Evolutionary conservation across 2,113 vertebrate genomes (phyloP), one percentile per base, ranked within the genome.

Genomic region (Cebidichthys violaceus): DNA sequence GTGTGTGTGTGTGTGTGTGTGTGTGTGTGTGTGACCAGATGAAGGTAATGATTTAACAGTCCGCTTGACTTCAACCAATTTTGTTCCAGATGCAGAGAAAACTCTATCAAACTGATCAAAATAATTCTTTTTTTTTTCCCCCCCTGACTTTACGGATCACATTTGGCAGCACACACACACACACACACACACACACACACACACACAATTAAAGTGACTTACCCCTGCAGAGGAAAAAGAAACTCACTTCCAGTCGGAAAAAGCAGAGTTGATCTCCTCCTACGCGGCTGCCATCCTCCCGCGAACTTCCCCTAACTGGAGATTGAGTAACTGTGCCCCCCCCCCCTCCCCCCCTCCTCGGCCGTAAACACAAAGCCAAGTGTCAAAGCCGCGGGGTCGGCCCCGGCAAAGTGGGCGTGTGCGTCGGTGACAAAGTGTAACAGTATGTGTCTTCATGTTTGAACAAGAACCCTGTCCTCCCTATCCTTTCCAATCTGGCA

Each of bases 401-500:
- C 72, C 64, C 20, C 1, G n/a, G 50, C 27, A 43, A 72, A 76
- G 43, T 24, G 70, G n/a, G 41, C 15, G 27, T 22, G 17, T 50
- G 72, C 22, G 77, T 77, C 72, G 78, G 86, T 81, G 75, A 84
- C 86, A 85, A 66, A 83, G 76, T 83, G 72, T 73, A 88, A 78
- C 88, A 86, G 80, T 84, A 67, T 81, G 85, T 33, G 65, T 82
- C 82, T 72, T 69, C 60, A 29, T 79, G 80, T 90, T 88, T 81
- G 80, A 88, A 79, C 87, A 89, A 75, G 88, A 90, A 75, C 66
- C 77, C 72, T 57, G 80, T 86, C 85, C 81, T 89, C 81, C 60
- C 82, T 70, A 81, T 90, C 81, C 83, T 88, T 90, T 92, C 83
- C 88, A 93, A 92, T 92, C 92, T 89, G 79, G 1, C 76, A 79